A percentile compares a stretch with the other conserved stretches of the same genome.
Conservation (phyloP, 1,140 invertebrate genomes). For the Rhyzopertha dominica region DNA sequence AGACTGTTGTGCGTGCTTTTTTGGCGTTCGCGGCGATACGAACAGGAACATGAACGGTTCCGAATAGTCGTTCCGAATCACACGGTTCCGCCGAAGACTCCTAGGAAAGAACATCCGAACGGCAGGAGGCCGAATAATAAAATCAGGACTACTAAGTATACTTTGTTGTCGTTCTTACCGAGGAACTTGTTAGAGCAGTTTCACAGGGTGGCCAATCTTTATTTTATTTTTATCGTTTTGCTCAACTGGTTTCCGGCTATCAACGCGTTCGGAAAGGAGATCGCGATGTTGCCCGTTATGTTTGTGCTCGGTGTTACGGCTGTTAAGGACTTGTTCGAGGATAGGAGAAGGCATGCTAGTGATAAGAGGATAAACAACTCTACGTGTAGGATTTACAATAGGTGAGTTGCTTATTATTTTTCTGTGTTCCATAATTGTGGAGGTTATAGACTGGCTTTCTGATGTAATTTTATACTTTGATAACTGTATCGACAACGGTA, state of each 20-base stretch:
- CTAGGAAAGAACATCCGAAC: constrained; percentile 78
- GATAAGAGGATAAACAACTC: constrained; percentile 93
- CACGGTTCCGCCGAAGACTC: constrained; percentile 69
- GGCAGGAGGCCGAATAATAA: constrained; percentile 72
- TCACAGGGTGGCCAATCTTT: constrained; percentile 94
- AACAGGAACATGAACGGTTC: constrained; percentile 64
- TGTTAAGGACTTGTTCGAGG: constrained; percentile 95
- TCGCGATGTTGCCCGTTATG: constrained; percentile 90
- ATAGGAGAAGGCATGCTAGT: constrained; percentile 79
- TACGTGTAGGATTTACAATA: constrained; percentile 84
- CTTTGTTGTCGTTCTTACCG: constrained; percentile 87
- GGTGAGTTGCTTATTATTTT: constrained; percentile 58
- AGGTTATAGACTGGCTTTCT: too few species aligned
- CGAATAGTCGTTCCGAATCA: constrained; percentile 78
- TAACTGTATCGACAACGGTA: too few species aligned
- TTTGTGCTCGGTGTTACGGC: constrained; percentile 96
- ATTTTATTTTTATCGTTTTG: constrained; percentile 95
- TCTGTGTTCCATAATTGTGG: too few species aligned
- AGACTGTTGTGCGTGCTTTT: constrained; percentile 57
- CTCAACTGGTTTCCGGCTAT: constrained; percentile 92
- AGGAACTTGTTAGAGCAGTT: constrained; percentile 98
- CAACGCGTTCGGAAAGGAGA: constrained; percentile 94
- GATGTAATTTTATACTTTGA: too few species aligned
- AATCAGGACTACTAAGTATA: constrained; percentile 95
- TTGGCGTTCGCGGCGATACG: constrained; percentile 44